Evolutionary conservation across 2,888 invertebrate species (phyloP), one percentile per base, ranked within the genome.

Genomic region (Lasius fuliginosus): DNA sequence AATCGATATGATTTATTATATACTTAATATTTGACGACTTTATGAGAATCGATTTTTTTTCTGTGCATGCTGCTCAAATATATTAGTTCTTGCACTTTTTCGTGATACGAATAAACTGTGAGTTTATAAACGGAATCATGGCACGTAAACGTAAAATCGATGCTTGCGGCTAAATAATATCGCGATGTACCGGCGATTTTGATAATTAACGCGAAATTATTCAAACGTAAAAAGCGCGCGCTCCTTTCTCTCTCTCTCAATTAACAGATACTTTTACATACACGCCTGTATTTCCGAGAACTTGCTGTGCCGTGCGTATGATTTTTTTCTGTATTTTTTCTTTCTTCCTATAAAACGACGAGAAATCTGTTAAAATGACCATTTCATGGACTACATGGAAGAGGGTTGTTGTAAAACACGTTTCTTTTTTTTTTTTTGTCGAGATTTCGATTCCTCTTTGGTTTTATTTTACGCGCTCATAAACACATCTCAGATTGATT

Each of bases 371-470:
- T 68, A 60, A 82, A 53, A n/a, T 23, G 40, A 58, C 64, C 64
- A 56, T 77, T 73, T 65, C 77, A 68, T 30, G 40, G 56, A 49
- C 18, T 23, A 8, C 56, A 23, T 23, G 23, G 60, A 65, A n/a
- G 36, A 76, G 23, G 62, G 36, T 27, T 58, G 62, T 81, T 67
- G 91, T 92, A 91, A 91, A 91, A 92, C 89, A 49, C 81, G 74
- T 84, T 86, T 76, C 49, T 53, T 53, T 86, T 76, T 74, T 53
- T 53, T 53, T 86, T 76, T 74, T 77, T 83, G 23, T 76, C 62
- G 79, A 74, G 69, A 68, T 82, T 82, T 73, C n/a, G 53, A 33
- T 64, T 73, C 27, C 83, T 75, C 82, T 68, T 30, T 74, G 27
- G 40, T 53, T 68, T 76, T 83, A 67, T 79, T 65, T 81, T 62